Conservation (phyloP, 2,888 invertebrate genomes). For the Thera britannica region DNA sequence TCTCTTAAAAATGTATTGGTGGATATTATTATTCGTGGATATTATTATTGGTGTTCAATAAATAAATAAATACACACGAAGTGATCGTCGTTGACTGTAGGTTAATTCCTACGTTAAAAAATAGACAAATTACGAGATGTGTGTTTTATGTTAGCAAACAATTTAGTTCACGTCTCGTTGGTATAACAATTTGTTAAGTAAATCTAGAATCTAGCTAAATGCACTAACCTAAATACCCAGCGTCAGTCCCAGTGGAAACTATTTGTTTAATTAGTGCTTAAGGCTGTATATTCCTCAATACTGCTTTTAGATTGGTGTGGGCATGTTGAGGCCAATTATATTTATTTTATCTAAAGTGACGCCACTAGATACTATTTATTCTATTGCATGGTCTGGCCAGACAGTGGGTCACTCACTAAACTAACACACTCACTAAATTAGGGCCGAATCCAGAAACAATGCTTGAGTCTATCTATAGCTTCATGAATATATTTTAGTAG, state of each 20-base stretch:
- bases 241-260: constrained; percentile 34
- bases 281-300: constrained; percentile 29
- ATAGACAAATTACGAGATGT: constrained; percentile 73
- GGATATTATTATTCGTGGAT: too few species aligned
- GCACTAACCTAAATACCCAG: constrained; percentile 52
- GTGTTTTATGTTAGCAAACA: constrained; percentile 74
- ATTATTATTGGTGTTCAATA: too few species aligned
- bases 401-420: background rate
- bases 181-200: constrained; percentile 55
- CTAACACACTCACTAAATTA: too few species aligned
- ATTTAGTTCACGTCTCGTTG: constrained; percentile 73
- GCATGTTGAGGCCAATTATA: constrained; percentile 27
- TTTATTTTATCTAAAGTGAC: constrained; percentile 25
- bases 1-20: too few species aligned
- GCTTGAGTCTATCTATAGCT: too few species aligned
- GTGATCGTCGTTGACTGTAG: constrained; percentile 54
- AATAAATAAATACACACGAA: too few species aligned
- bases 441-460: too few species aligned
- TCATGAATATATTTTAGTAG: too few species aligned
- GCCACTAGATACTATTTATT: constrained; percentile 1
- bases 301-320: constrained; percentile 33
- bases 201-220: constrained; percentile 50
- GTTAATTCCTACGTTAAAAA: constrained; percentile 69
- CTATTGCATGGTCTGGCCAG: background rate
- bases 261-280: constrained; percentile 24